A percentile compares a stretch with the other conserved stretches of the same genome.
Evolutionary conservation across 2,797 vertebrate genomes (phyloP).

Genomic region (Phalloptychus januarius): DNA sequence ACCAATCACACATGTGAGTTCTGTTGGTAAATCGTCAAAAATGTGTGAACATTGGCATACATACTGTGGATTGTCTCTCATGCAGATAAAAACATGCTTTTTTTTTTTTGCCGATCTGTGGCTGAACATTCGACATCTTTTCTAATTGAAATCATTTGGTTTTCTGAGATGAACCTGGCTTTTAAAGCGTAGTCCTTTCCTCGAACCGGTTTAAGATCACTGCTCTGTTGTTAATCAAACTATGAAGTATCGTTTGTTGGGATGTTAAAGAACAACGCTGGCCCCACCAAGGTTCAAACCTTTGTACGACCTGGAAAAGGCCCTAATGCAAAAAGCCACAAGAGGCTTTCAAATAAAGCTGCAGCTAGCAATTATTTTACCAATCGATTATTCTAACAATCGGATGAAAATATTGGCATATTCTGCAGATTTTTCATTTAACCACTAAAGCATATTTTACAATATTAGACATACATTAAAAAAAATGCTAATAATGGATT

Average conservation of each 20-base stretch:
- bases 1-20: slow-evolving; percentile 85
- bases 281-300: background rate
- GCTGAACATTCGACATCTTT: background rate
- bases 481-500: too few species aligned
- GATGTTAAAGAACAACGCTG: background rate
- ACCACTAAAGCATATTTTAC: too few species aligned
- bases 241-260: background rate
- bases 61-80: background rate
- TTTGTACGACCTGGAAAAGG: background rate
- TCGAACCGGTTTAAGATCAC: background rate
- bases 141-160: background rate
- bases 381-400: too few species aligned
- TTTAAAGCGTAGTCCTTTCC: background rate
- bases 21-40: background rate
- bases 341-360: background rate
- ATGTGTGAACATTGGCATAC: background rate
- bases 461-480: too few species aligned
- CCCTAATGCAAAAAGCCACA: too few species aligned
- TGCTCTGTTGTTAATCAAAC: too few species aligned
- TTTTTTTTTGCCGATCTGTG: background rate
- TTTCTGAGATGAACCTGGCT: background rate
- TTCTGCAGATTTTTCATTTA: too few species aligned
- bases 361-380: too few species aligned
- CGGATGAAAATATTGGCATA: too few species aligned
- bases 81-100: background rate